phyloP scores from a whole-genome alignment of 2,888 invertebrate genomes.

The Nomada flava region DNA sequence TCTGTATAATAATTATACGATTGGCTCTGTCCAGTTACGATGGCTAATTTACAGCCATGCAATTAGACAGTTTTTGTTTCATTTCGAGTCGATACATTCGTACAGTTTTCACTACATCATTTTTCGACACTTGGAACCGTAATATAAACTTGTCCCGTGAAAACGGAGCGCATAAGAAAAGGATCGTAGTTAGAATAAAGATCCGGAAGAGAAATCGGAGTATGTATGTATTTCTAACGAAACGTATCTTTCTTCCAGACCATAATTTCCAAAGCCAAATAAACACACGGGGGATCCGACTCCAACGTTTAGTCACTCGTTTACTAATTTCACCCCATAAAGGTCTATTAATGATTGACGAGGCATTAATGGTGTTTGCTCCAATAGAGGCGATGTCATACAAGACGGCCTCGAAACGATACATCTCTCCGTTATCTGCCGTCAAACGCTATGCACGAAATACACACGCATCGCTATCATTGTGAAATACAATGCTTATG shows the following conservation, averaged over 20 bases:
- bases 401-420: conserved; percentile 14
- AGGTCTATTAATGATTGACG: conserved; percentile 49
- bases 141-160: conserved; percentile 18
- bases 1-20: conserved; percentile 52
- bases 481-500: conserved; percentile 9
- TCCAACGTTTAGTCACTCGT: conserved; percentile 74
- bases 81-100: conserved; percentile 16
- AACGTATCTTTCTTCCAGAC: conserved; percentile 48
- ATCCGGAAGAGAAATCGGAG: conserved; percentile 12
- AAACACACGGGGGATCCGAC: conserved; percentile 69
- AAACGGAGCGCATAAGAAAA: background rate
- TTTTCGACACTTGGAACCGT: background rate
- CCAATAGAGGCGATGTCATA: background rate
- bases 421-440: conserved; percentile 45
- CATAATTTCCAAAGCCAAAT: conserved; percentile 74
- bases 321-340: conserved; percentile 64
- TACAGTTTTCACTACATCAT: conserved; percentile 5
- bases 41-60: conserved; percentile 33
- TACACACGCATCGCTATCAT: conserved; percentile 20
- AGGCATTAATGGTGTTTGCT: conserved; percentile 23
- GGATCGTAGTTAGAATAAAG: background rate
- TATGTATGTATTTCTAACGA: background rate
- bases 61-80: conserved; percentile 36
- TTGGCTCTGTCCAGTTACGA: conserved; percentile 34
- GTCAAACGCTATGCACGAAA: conserved; percentile 23